These are phyloP conservation scores for Desmodus rotundus DNA, from an alignment of 2,113 vertebrate genomes.

Conservation along the genomic window DNA sequence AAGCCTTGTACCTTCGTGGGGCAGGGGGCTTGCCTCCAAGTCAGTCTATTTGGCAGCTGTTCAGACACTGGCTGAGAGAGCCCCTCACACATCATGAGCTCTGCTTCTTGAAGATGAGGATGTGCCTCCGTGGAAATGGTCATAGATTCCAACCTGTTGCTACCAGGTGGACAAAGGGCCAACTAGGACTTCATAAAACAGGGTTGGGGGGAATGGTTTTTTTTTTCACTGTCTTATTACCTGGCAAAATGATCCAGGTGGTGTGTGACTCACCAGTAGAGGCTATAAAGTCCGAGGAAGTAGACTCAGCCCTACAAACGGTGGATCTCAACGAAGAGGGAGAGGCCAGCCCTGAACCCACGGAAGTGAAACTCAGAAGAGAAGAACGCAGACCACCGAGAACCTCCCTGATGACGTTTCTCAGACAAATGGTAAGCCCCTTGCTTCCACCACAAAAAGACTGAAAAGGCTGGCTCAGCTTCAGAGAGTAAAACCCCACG, in stretches of 20 bases:
- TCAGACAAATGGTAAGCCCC: constrained; percentile 84
- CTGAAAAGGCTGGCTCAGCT: rapidly evolving
- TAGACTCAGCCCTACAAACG: constrained; percentile 13
- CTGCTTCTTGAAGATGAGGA: not conserved
- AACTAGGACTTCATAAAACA: not conserved
- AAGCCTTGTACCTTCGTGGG: rapidly evolving
- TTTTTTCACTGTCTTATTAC: not conserved
- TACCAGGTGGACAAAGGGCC: rapidly evolving
- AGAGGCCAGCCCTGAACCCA: not conserved
- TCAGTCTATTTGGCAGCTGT: not conserved
- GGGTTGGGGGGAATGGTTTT: not conserved
- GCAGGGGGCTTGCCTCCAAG: not conserved
- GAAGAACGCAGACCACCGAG: constrained; percentile 76
- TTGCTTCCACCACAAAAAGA: rapidly evolving
- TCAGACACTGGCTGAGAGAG: not conserved
- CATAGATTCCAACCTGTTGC: not conserved
- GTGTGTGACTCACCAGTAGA: constrained; percentile 73
- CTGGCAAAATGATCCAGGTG: constrained; percentile 74
- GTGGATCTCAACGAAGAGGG: constrained; percentile 61
- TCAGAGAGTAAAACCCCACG: rapidly evolving
- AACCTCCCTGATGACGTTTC: constrained; percentile 79
- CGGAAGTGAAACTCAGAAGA: constrained; percentile 56
- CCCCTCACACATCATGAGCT: rapidly evolving
- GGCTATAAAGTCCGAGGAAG: constrained; percentile 52
- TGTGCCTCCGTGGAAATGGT: not conserved